Evolutionary conservation across 2,888 invertebrate genomes (phyloP).

Genomic region (Helicoverpa assulta): DNA sequence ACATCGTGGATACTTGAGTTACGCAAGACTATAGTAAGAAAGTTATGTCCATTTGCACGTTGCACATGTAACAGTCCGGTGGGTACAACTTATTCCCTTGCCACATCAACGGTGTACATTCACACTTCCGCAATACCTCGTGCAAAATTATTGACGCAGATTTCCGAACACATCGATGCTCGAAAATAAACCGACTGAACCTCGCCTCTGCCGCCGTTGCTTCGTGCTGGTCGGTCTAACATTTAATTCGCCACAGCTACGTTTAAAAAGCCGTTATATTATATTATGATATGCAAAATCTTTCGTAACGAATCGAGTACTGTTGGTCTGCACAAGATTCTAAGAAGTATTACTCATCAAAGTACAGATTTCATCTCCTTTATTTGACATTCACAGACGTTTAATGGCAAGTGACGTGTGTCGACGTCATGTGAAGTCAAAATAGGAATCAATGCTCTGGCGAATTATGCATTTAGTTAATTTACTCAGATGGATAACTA

Average conservation of each 20-base stretch:
- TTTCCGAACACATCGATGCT: conserved; percentile 17
- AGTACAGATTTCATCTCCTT: conserved; percentile 7
- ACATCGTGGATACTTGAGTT: conserved; percentile 72
- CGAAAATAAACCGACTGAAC: conserved; percentile 46
- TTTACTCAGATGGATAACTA: conserved; percentile 7
- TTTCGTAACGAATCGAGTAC: conserved; percentile 10
- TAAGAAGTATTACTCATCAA: conserved; percentile 13
- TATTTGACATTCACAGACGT: conserved; percentile 39
- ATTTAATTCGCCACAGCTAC: conserved; percentile 24
- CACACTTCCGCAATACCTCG: conserved; percentile 22
- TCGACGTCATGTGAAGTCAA: conserved; percentile 39
- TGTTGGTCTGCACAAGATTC: conserved; percentile 36
- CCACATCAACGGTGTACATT: conserved; percentile 42
- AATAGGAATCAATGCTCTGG: conserved; percentile 15
- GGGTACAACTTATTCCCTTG: conserved; percentile 64
- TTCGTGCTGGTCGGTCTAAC: conserved; percentile 42
- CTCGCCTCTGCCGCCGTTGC: conserved; percentile 29
- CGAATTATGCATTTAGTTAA: conserved; percentile 24
- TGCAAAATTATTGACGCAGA: conserved; percentile 27
- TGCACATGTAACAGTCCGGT: conserved; percentile 65
- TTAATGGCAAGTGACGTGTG: conserved; percentile 56
- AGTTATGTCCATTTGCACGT: conserved; percentile 59
- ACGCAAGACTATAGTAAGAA: conserved; percentile 65
- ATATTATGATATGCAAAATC: conserved; percentile 34
- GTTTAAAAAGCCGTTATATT: conserved; percentile 10